Evolutionary conservation across 2,888 invertebrate genomes (phyloP), one percentile per base, ranked within the genome.

Genomic region (Neuroscelio doddi): DNA sequence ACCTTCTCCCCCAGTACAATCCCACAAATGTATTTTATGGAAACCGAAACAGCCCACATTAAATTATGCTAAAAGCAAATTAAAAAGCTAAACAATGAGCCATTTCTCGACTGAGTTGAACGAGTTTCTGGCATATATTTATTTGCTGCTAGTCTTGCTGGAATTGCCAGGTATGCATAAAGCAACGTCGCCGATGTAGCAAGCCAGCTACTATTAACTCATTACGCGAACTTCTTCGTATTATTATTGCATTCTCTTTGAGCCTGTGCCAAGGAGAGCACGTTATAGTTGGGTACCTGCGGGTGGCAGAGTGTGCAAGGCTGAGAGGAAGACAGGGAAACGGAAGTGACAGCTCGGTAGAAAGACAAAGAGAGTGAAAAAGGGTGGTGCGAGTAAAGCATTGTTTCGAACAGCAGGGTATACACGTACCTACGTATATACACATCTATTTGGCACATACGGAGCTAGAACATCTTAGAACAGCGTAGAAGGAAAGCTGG

Each of bases 241-340:
- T 67, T 76, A 79, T 77, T 79, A 81, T 80, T 78, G 74, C 77
- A 80, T 80, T 81, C 81, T 79, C 81, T 81, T 81, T 81, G 81
- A 81, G 77, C 73, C 70, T 70, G 72, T 68, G 64, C 65, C 59
- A 61, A 63, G 63, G 62, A 64, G 72, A 47, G 70, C 72, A 65
- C 70, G 68, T 75, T 71, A 63, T 53, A 73, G 57, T 57, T 61
- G 50, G 47, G 64, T 73, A 70, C 63, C 66, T 67, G 72, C 39
- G 62, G 68, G 68, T 63, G 72, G 55, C 64, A 71, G 52, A 51
- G 70, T 53, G 63, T 52, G 61, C 52, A 59, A 56, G 58, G 61
- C 49, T 64, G 64, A 66, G 70, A 58, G 58, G 64, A 52, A 46
- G 59, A 56, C 66, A 52, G 63, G 68, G 58, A 68, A 66, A 68